Evolutionary conservation across 2,888 invertebrate genomes (phyloP).

Genomic region (Hanleya hanleyi): DNA sequence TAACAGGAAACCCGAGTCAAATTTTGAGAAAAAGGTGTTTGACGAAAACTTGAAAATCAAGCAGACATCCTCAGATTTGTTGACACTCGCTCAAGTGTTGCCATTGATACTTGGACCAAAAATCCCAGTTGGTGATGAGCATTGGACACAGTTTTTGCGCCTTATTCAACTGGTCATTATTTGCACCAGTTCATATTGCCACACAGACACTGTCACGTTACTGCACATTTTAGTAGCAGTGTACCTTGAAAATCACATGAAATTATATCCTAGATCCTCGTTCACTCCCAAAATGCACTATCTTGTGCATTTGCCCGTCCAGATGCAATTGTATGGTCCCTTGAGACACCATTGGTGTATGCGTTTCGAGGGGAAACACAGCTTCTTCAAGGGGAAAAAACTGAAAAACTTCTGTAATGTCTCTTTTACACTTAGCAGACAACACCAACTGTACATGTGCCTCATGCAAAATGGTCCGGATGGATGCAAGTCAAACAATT

Average conservation of each 20-base stretch:
- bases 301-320: slow-evolving; percentile 19
- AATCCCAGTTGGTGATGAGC: too few relatives aligned
- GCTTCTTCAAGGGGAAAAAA: slow-evolving; percentile 19
- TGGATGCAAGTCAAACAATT: slow-evolving; percentile 2
- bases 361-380: slow-evolving; percentile 19
- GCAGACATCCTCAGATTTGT: too few relatives aligned
- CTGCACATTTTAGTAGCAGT: slow-evolving; percentile 15
- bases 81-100: too few relatives aligned
- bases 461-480: background rate
- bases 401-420: slow-evolving; percentile 14
- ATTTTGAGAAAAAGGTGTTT: too few relatives aligned
- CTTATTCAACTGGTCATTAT: slow-evolving; percentile 14
- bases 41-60: too few relatives aligned
- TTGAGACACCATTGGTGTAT: slow-evolving; percentile 11
- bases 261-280: slow-evolving; percentile 15
- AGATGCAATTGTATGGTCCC: slow-evolving; percentile 22
- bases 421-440: slow-evolving; percentile 6
- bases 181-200: slow-evolving; percentile 16
- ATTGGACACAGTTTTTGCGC: slow-evolving; percentile 16
- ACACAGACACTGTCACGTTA: slow-evolving; percentile 13
- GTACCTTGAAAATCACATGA: slow-evolving; percentile 6
- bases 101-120: too few relatives aligned
- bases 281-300: slow-evolving; percentile 21
- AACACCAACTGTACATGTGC: slow-evolving; percentile 25
- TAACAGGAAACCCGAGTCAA: too few relatives aligned